A percentile compares a stretch with the other conserved stretches of the same genome.
Conservation (phyloP, 2,113 vertebrate genomes). For the Apteryx mantelli region DNA sequence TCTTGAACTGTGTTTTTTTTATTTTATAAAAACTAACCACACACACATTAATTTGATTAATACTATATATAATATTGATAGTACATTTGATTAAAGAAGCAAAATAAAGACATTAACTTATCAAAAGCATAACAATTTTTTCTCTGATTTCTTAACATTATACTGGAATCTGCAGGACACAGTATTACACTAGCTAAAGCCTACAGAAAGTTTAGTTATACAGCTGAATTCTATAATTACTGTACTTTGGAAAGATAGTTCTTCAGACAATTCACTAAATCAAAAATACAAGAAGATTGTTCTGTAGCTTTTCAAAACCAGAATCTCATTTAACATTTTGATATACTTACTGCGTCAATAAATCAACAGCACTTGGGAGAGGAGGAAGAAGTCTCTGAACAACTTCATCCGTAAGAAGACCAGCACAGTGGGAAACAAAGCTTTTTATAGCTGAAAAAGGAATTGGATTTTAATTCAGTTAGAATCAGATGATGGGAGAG, state of each 20-base stretch:
- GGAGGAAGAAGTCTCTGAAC: conserved; percentile 85
- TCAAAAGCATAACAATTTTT: background rate
- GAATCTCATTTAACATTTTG: background rate
- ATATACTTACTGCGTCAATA: conserved; percentile 88
- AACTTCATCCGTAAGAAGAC: conserved; percentile 88
- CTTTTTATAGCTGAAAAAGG: conserved; percentile 85
- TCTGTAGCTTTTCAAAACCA: background rate
- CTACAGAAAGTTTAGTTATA: background rate
- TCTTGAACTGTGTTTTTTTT: background rate
- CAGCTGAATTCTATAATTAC: background rate
- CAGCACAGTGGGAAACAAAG: conserved; percentile 86
- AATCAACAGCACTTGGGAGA: conserved; percentile 84
- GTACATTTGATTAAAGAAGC: background rate
- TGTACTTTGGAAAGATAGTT: background rate
- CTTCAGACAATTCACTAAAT: background rate
- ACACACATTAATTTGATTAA: background rate
- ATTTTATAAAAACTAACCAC: background rate
- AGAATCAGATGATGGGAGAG: background rate
- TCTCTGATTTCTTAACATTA: background rate
- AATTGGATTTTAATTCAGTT: conserved; percentile 44
- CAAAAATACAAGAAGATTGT: background rate
- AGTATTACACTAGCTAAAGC: background rate
- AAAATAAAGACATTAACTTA: background rate
- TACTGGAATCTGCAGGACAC: background rate
- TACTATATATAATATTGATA: background rate